These are phyloP conservation scores for Drosophila recens DNA, from an alignment of 2,888 invertebrate species.

Conservation along the genomic window DNA sequence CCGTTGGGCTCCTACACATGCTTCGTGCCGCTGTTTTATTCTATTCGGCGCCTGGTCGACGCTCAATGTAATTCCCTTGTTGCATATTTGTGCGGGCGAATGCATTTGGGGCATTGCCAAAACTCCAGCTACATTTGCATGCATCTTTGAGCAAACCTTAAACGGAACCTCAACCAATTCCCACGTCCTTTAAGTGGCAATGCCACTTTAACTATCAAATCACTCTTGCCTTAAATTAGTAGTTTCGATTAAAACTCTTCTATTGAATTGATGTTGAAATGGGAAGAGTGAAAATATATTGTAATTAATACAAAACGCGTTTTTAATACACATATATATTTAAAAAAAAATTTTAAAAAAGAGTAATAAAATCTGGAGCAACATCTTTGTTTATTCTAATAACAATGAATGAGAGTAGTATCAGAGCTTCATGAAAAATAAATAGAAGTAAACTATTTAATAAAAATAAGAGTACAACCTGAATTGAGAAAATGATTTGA, in stretches of 20 bases:
- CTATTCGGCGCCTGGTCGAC: conserved; percentile 21
- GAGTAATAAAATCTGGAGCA: too few species aligned
- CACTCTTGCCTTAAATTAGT: background rate
- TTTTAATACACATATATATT: too few species aligned
- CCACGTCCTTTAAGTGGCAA: conserved; percentile 5
- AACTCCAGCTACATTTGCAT: conserved; percentile 57
- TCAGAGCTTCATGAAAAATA: too few species aligned
- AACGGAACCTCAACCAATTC: background rate
- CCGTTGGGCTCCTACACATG: conserved; percentile 50
- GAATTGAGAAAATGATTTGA: too few species aligned
- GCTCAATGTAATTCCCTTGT: conserved; percentile 56
- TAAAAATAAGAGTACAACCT: too few species aligned
- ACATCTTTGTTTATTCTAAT: too few species aligned
- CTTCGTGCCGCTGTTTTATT: conserved; percentile 51
- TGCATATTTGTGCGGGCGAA: conserved; percentile 69
- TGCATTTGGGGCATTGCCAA: conserved; percentile 75
- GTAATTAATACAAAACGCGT: too few species aligned
- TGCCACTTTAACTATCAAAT: conserved; percentile 22
- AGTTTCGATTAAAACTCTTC: background rate
- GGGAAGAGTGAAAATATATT: background rate
- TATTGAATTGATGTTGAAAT: background rate
- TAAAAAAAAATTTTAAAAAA: too few species aligned
- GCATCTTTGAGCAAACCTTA: conserved; percentile 47
- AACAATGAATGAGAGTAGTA: too few species aligned
- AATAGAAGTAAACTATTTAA: too few species aligned